These are phyloP conservation scores for Pteria penguin DNA, from an alignment of 2,888 invertebrate species.

Conservation along the genomic window DNA sequence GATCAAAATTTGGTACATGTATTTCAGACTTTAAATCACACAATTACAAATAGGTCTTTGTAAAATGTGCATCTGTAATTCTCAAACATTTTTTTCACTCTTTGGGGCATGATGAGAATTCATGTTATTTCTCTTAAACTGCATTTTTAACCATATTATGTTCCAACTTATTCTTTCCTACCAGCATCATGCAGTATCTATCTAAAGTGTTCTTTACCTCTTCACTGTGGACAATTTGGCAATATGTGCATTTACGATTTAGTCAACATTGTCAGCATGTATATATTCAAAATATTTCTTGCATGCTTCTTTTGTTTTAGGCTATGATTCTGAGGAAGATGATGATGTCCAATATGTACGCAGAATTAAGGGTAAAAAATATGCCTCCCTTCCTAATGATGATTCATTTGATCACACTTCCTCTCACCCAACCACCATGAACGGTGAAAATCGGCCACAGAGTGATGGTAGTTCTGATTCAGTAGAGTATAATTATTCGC, in stretches of 20 bases:
- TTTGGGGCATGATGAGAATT: no score
- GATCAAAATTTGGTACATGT: no score
- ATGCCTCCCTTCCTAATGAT: conserved; percentile 72
- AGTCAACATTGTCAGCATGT: conserved; percentile 23
- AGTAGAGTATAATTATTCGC: conserved; percentile 50
- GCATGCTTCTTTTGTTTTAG: conserved; percentile 74
- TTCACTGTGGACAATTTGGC: no score
- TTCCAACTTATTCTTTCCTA: no score
- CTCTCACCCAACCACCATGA: conserved; percentile 20
- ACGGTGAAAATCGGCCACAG: conserved; percentile 34
- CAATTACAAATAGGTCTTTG: no score
- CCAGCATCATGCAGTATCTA: no score
- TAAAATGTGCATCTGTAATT: no score
- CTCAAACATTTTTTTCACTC: no score
- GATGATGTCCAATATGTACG: conserved; percentile 70
- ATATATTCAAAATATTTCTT: conserved; percentile 32
- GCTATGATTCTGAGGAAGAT: conserved; percentile 77
- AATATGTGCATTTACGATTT: conserved; percentile 20
- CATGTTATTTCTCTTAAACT: no score
- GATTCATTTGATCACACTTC: conserved; percentile 65
- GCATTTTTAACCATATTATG: no score
- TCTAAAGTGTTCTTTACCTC: no score
- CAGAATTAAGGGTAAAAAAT: conserved; percentile 74
- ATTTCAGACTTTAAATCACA: no score
- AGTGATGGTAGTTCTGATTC: conserved; percentile 36